Conservation (phyloP, 2,888 invertebrate species). For the Tiliacea aurago region DNA sequence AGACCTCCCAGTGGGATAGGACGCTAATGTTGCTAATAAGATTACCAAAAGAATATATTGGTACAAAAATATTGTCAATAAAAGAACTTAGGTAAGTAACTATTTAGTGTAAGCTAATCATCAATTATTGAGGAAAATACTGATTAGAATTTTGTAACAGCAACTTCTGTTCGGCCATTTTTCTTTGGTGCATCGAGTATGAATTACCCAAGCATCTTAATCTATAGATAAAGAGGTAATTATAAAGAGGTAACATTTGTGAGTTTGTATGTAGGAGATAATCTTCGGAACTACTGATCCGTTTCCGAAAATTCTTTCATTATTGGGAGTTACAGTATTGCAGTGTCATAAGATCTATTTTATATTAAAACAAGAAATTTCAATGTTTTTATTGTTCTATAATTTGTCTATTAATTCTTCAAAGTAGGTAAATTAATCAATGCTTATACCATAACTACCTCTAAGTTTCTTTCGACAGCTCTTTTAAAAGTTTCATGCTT, state of each 20-base stretch:
- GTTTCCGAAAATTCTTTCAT: too few relatives aligned
- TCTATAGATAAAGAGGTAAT: too few relatives aligned
- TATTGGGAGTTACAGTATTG: too few relatives aligned
- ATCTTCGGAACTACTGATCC: too few relatives aligned
- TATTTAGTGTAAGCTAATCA: neutral
- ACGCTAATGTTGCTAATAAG: neutral
- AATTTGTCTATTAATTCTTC: neutral
- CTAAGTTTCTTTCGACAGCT: too few relatives aligned
- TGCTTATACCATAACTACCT: neutral
- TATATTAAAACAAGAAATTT: too few relatives aligned
- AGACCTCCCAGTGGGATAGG: neutral
- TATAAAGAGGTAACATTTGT: too few relatives aligned
- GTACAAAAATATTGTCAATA: neutral
- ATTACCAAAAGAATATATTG: neutral
- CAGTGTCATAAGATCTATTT: neutral
- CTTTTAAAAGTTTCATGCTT: neutral
- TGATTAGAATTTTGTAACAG: neutral
- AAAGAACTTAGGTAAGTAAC: neutral
- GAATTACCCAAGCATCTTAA: too few relatives aligned
- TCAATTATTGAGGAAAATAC: neutral
- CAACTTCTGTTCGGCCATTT: neutral
- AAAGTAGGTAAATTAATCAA: neutral
- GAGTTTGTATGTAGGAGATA: too few relatives aligned
- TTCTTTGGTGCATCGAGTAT: too few relatives aligned
- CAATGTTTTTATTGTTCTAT: neutral